Base-by-base conservation (phyloP, 2,888 invertebrate species). In the Leucophora obtusa region DNA sequence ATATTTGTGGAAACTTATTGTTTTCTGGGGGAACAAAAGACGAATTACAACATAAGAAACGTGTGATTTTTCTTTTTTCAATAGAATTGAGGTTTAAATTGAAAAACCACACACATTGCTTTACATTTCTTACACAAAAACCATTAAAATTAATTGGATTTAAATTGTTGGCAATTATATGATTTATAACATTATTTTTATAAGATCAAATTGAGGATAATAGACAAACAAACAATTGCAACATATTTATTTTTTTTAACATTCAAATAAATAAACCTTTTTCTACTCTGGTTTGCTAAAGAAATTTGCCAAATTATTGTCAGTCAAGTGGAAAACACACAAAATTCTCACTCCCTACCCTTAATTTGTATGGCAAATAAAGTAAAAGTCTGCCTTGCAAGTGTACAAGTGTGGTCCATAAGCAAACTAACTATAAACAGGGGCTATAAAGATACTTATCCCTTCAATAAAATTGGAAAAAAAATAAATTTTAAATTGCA, bases 121-220 rank as follows among this genome's bases (percentile, higher is more conserved):
- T 35, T 50, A 15, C 65, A 24, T 35, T 54, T 11, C 33, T 53
- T 56, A 2, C 15, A 14, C n/a, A 17, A 68, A 28, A 56, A 66
- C 28, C 33, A 59, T 17, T 18, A 18, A 28, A 21, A 24, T 76
- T 74, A 88, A 88, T 87, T 87, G 87, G 84, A 86, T 85, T 86
- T 86, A 86, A 87, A 87, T 87, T 85, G 86, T 85, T 85, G 82
- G 83, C 86, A 84, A 87, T 88, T 88, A 84, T 59, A 69, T 54
- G 76, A 17, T 53, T 65, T 53, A 21, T 43, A 58, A 70, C 63
- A 60, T 28, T 58, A 38, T 58, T 69, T 70, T 35, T n/a, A 38
- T 24, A 63, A 69, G 56, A 69, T 69, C 21, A 53, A 54, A 53
- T 47, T 71, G 11, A 47, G 33, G 18, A 38, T 21, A 28, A 58